Conservation (phyloP, 2,797 vertebrate species). For the Spinus olivaceus region DNA sequence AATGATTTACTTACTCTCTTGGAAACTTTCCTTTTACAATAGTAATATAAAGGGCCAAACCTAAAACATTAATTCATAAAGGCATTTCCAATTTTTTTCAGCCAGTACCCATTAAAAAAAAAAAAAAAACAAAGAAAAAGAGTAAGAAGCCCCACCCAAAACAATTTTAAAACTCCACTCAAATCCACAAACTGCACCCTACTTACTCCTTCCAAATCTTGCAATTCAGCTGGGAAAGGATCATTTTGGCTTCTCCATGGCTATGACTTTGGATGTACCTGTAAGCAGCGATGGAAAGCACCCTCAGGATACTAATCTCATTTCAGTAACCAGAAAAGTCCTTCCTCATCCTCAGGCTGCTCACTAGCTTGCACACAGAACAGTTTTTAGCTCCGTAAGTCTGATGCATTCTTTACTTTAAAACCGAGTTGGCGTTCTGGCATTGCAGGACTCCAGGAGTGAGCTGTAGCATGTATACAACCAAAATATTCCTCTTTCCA, state of each 20-base stretch:
- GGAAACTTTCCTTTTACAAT: neutral
- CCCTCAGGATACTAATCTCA: neutral
- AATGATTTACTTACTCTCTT: conserved; percentile 1
- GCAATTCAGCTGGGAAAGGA: neutral
- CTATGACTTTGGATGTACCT: neutral
- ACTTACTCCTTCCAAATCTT: neutral
- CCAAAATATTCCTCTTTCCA: neutral
- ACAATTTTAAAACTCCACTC: fast-evolving
- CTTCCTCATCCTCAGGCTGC: neutral
- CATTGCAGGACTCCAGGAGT: neutral
- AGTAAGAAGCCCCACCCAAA: neutral
- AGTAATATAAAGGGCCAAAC: neutral
- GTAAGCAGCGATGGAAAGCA: neutral
- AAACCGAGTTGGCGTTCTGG: neutral
- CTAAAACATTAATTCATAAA: neutral
- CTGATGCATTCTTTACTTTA: neutral
- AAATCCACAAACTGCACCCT: neutral
- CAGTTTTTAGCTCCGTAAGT: neutral
- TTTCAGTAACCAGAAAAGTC: neutral
- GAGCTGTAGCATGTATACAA: neutral
- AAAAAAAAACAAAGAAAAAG: too few relatives aligned
- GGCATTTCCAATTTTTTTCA: neutral
- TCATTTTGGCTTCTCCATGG: neutral
- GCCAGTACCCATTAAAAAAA: neutral
- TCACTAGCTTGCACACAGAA: neutral